Percentiles rank a stretch among this genome's conserved stretches.
Conservation (phyloP, 2,797 vertebrate species). For the Poliocrania exsul region DNA sequence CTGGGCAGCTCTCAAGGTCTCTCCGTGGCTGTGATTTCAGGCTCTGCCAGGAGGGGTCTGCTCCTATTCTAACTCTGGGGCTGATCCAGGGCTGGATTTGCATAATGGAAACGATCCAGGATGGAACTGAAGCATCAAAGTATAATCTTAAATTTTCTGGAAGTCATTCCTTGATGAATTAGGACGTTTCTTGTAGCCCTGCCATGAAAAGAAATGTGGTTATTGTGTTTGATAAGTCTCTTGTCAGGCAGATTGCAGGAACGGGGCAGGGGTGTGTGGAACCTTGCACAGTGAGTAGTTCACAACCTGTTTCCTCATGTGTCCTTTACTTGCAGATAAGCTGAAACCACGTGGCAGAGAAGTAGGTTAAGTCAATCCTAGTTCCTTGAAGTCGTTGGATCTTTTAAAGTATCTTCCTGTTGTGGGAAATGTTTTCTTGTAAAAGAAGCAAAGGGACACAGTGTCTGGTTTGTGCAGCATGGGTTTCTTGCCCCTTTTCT, state of each 20-base stretch:
- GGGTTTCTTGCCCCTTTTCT: not conserved
- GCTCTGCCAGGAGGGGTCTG: not conserved
- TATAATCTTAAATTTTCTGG: not conserved
- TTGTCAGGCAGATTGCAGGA: not conserved
- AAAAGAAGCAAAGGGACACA: not conserved
- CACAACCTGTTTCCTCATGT: not conserved
- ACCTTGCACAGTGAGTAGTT: not conserved
- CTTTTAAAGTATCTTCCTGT: slow-evolving; percentile 4
- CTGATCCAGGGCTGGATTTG: not conserved
- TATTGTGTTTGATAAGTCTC: not conserved
- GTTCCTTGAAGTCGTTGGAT: not conserved
- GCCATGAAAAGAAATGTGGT: not conserved
- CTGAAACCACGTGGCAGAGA: not conserved
- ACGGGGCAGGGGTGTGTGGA: fast-evolving
- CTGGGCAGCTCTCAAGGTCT: not conserved
- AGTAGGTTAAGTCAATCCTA: not conserved
- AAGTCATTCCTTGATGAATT: not conserved
- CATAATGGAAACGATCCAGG: not conserved
- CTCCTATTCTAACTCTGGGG: not conserved
- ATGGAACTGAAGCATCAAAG: not conserved
- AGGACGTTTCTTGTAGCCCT: not conserved
- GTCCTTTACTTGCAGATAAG: not conserved
- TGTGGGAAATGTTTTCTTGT: not conserved
- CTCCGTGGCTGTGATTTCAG: not conserved
- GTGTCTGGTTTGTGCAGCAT: not conserved